phyloP scores from a whole-genome alignment of 2,797 vertebrate genomes.

The Chelmon rostratus region DNA sequence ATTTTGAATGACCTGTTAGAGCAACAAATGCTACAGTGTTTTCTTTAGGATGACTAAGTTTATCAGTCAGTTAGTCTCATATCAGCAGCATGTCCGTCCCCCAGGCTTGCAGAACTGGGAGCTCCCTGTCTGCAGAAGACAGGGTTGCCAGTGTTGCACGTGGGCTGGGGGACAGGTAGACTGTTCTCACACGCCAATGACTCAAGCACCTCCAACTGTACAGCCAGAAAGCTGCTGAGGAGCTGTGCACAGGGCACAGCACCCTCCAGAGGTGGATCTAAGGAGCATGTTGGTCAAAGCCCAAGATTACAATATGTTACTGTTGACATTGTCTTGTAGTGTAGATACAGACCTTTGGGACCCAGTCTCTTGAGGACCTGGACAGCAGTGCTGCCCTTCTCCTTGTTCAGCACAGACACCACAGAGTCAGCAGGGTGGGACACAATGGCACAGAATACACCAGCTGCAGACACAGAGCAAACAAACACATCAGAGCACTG shows the following conservation, averaged over 20 bases:
- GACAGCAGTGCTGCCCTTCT: conserved; percentile 93
- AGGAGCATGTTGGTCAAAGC: conserved; percentile 87
- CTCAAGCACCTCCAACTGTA: conserved; percentile 95
- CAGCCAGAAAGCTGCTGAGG: conserved; percentile 92
- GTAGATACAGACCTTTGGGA: conserved; percentile 87
- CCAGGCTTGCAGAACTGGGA: conserved; percentile 84
- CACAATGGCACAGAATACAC: conserved; percentile 98
- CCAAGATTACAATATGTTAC: accelerated
- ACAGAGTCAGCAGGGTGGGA: conserved; percentile 99
- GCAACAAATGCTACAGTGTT: not conserved
- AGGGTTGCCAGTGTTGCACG: conserved; percentile 86
- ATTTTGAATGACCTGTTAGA: not conserved
- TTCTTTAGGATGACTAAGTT: not conserved
- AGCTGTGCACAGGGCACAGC: conserved; percentile 80
- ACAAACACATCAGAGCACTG: not conserved
- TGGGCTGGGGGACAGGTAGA: conserved; percentile 90
- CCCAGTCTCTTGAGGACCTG: conserved; percentile 93
- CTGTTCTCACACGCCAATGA: conserved; percentile 96
- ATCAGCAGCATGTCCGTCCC: conserved; percentile 82
- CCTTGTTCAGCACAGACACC: conserved; percentile 99
- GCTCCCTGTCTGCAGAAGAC: conserved; percentile 70
- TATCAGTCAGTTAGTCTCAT: not conserved
- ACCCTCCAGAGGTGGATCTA: conserved; percentile 97
- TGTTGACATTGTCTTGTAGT: not conserved
- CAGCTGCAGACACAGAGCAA: conserved; percentile 85